These are phyloP conservation scores for Lagopus leucura DNA, from an alignment of 2,113 vertebrate genomes.

Conservation along the genomic window DNA sequence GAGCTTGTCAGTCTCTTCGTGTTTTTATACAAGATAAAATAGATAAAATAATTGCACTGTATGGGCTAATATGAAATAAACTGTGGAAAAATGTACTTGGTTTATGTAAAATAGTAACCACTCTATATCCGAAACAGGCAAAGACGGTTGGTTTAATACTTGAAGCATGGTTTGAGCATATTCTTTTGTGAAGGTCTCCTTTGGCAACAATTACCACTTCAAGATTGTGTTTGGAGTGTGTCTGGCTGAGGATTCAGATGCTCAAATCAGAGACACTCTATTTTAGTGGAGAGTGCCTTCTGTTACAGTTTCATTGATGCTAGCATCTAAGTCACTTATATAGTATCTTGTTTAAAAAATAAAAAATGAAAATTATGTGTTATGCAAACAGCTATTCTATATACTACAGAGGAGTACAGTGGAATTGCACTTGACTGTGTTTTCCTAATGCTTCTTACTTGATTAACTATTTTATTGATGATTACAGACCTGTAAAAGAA, in stretches of 20 bases:
- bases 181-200: not conserved
- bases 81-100: not conserved
- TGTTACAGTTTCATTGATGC: not conserved
- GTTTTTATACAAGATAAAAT: not conserved
- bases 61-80: not conserved
- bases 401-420: not conserved
- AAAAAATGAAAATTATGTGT: too few species aligned
- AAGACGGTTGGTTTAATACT: not conserved
- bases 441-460: not conserved
- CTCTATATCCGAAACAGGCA: not conserved
- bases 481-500: slow-evolving; percentile 76
- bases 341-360: too few species aligned
- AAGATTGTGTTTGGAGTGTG: not conserved
- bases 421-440: not conserved
- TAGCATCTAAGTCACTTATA: not conserved
- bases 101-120: not conserved
- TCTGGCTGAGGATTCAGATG: not conserved
- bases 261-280: not conserved
- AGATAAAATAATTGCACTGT: not conserved
- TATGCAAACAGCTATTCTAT: not conserved
- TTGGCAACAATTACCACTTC: not conserved
- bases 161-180: not conserved
- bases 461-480: not conserved
- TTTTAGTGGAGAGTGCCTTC: not conserved
- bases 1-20: not conserved